Evolutionary conservation across 2,113 vertebrate genomes (phyloP).

Genomic region (Thalassoma bifasciatum): DNA sequence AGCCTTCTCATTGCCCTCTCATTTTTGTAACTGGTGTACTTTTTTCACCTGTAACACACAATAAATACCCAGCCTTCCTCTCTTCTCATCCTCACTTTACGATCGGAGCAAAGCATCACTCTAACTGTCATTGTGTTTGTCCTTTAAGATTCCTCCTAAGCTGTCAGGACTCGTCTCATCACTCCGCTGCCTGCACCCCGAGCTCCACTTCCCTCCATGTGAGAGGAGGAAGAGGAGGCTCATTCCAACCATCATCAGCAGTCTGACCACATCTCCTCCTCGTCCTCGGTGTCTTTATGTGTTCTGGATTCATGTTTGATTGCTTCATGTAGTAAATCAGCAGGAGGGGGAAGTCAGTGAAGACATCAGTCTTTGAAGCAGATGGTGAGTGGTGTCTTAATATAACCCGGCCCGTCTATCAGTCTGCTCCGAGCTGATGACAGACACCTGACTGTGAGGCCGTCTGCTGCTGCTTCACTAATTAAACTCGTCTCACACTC

Average conservation of each 20-base stretch:
- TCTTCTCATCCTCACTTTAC: not conserved
- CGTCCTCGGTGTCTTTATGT: not conserved
- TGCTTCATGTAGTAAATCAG: constrained; percentile 6
- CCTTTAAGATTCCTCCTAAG: constrained; percentile 23
- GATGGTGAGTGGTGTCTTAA: constrained; percentile 39
- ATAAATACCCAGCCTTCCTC: not conserved
- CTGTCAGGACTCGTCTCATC: constrained; percentile 27
- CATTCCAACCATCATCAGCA: constrained; percentile 9
- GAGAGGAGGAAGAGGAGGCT: not conserved
- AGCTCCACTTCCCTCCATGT: not conserved
- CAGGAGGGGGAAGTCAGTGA: not conserved
- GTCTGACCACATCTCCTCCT: constrained; percentile 3
- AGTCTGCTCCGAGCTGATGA: constrained; percentile 42
- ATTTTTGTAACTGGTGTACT: not conserved
- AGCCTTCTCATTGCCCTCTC: not conserved
- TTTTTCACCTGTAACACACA: not conserved
- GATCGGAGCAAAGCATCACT: not conserved
- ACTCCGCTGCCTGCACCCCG: not conserved
- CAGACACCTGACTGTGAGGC: constrained; percentile 64
- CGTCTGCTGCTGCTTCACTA: constrained; percentile 51
- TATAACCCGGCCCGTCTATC: constrained; percentile 38
- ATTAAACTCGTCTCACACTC: constrained; percentile 49
- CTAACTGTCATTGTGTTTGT: constrained; percentile 13
- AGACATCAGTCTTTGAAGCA: constrained; percentile 42
- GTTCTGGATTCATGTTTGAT: not conserved